Evolutionary conservation across 2,113 vertebrate genomes (phyloP).

Genomic region (Sula dactylatra): DNA sequence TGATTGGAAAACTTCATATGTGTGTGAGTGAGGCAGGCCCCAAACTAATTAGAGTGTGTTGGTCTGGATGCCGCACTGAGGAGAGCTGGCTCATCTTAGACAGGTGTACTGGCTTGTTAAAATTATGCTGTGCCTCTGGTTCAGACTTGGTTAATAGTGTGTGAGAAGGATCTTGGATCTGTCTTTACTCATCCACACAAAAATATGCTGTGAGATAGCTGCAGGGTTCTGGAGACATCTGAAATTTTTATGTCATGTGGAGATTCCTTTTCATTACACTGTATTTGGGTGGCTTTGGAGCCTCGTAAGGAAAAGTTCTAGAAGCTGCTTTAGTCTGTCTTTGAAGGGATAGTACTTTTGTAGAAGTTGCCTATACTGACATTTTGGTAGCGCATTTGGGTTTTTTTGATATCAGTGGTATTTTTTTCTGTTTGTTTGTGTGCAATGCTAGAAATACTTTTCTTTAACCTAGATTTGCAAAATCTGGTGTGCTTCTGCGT

Average conservation of each 20-base stretch:
- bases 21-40: background rate
- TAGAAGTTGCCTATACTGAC: background rate
- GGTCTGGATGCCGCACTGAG: background rate
- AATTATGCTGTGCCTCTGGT: rapidly evolving
- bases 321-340: background rate
- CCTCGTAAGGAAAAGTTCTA: background rate
- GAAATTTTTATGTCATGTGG: background rate
- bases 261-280: background rate
- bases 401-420: background rate
- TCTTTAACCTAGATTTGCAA: conserved; percentile 60
- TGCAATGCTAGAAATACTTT: background rate
- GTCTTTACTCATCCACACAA: background rate
- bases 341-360: background rate
- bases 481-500: conserved; percentile 58
- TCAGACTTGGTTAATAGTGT: background rate
- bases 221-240: background rate
- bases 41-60: background rate
- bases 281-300: background rate
- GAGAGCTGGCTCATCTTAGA: background rate
- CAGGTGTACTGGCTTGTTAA: background rate
- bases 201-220: background rate
- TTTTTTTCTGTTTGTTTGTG: background rate
- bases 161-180: background rate
- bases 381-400: background rate
- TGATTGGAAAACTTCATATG: background rate